Evolutionary conservation across 2,113 vertebrate genomes (phyloP), one percentile per base, ranked within the genome.

Genomic region (Thomomys bottae): DNA sequence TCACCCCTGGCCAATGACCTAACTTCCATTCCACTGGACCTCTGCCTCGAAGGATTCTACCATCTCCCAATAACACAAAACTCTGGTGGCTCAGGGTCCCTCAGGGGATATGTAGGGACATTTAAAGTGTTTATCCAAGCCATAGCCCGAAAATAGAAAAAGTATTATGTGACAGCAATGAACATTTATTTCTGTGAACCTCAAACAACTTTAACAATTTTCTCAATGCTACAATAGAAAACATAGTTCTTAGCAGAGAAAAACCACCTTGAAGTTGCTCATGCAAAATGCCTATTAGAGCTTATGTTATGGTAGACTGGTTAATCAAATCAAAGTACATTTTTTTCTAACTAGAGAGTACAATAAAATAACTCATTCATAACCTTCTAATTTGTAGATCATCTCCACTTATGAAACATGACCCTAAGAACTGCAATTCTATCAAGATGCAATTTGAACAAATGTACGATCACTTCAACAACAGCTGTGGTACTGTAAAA

Each of bases 361-460:
- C 15, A 95, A 91, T 95, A 97, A 95, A 97, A 93, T 96, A 92
- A 96, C 91, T 96, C 89, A 89, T 94, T 96, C 77, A 84, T 92
- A 90, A 88, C 40, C 93, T 76, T 91, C 83, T 95, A 91, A 97
- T 95, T 96, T 92, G 88, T 95, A 92, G 96, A 87, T 85, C 54
- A 87, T 86, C 88, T 88, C 92, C 96, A 97, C 95, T 97, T 97
- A 97, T 95, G 97, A 96, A 97, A 95, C 72, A 95, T 91, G 97
- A 96, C 94, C 94, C 96, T 97, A 97, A 97, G 96, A 96, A 96
- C 93, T 96, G 85, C 54, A 88, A 88, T 36, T 91, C 36, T 88
- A 82, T 86, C 79, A 88, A 90, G 76, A 68, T 90, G 89, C 86
- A 95, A 97, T 98, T 96, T 97, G 95, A 97, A 95, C 96, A 24